These are phyloP conservation scores for Napeogenes inachia DNA, from an alignment of 2,888 invertebrate species.

Conservation along the genomic window DNA sequence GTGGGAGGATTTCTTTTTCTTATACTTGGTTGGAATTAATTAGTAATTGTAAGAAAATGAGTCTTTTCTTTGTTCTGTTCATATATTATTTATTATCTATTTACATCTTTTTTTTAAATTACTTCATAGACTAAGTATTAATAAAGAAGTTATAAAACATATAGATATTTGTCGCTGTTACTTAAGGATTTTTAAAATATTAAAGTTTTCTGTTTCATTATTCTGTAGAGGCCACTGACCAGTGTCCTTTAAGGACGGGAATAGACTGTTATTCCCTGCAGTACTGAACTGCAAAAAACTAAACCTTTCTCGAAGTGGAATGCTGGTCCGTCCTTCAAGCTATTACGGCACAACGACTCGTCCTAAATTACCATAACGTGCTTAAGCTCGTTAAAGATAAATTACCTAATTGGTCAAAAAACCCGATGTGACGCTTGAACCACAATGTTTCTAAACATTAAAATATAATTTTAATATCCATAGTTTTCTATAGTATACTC, in stretches of 20 bases:
- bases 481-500: no score
- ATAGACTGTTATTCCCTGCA: conserved; percentile 19
- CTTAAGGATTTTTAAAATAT: background rate
- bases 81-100: no score
- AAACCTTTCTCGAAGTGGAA: conserved; percentile 39
- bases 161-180: no score
- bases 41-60: no score
- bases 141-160: no score
- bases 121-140: background rate
- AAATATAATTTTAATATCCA: no score
- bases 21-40: conserved; percentile 18
- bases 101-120: background rate
- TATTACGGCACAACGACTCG: conserved; percentile 62
- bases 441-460: background rate
- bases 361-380: conserved; percentile 54
- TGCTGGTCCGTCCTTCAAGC: conserved; percentile 55
- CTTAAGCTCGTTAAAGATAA: conserved; percentile 53
- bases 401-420: conserved; percentile 56
- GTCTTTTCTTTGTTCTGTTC: no score
- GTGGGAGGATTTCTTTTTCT: conserved; percentile 34
- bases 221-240: background rate
- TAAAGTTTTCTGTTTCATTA: background rate
- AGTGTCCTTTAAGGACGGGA: conserved; percentile 11
- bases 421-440: conserved; percentile 27
- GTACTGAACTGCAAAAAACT: conserved; percentile 26